Conservation (phyloP, 2,113 vertebrate species). For the Gracilinanus agilis region DNA sequence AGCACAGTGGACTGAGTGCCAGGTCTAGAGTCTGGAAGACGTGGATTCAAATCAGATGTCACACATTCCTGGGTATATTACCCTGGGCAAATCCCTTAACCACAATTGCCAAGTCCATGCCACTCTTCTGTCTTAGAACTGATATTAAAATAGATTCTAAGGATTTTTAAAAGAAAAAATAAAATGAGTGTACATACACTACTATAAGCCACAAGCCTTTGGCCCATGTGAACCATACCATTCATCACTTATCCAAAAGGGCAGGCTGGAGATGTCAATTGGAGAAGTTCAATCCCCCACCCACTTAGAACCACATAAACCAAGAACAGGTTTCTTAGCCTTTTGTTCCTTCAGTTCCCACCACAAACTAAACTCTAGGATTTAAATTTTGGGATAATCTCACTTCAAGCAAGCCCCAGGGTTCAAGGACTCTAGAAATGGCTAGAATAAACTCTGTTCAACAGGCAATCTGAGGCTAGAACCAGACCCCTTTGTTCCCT, state of each 20-base stretch:
- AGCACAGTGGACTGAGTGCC: too few species aligned
- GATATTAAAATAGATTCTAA: too few species aligned
- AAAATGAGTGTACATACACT: background rate
- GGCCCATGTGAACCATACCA: background rate
- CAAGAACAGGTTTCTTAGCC: background rate
- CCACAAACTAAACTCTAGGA: background rate
- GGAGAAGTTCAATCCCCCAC: background rate
- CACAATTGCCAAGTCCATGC: too few species aligned
- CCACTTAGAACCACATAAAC: background rate
- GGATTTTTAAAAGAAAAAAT: too few species aligned
- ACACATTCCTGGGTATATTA: too few species aligned
- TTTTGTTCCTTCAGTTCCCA: background rate
- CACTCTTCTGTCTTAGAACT: too few species aligned
- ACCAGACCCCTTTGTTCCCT: conserved; percentile 43
- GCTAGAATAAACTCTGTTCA: background rate
- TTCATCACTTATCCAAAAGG: background rate
- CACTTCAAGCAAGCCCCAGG: background rate
- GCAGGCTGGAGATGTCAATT: background rate
- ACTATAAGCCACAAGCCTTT: background rate
- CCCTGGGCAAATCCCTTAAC: too few species aligned
- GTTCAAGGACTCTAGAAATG: background rate
- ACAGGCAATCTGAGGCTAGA: background rate
- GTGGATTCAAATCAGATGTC: too few species aligned
- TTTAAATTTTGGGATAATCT: background rate
- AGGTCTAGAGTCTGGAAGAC: too few species aligned